These are phyloP conservation scores for Pipistrellus kuhlii DNA, from an alignment of 2,797 vertebrate species.

Conservation along the genomic window DNA sequence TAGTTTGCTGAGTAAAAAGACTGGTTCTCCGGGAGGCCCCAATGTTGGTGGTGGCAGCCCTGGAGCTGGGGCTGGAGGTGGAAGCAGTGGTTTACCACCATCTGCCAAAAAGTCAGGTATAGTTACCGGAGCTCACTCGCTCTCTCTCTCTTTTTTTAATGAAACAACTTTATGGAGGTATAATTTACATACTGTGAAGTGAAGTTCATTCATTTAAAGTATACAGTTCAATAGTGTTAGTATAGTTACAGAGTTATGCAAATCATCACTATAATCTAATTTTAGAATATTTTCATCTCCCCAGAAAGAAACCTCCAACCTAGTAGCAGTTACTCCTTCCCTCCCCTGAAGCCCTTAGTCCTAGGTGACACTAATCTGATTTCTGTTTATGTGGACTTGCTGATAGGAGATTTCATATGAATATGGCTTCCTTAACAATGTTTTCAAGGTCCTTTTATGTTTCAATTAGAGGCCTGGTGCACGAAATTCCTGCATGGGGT, in stretches of 20 bases:
- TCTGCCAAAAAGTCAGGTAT: constrained; percentile 98
- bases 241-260: not conserved
- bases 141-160: too few species aligned
- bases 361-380: not conserved
- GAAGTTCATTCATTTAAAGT: not conserved
- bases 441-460: not conserved
- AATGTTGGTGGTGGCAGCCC: constrained; percentile 89
- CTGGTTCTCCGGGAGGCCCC: constrained; percentile 93
- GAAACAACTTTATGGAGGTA: not conserved
- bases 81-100: constrained; percentile 91
- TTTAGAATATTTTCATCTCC: constrained; percentile 31
- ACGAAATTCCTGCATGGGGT: too few species aligned
- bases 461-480: too few species aligned
- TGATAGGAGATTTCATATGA: not conserved
- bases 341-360: not conserved
- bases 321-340: not conserved
- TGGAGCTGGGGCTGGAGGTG: constrained; percentile 89
- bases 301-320: not conserved
- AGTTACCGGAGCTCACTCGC: not conserved
- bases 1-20: constrained; percentile 98
- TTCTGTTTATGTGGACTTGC: not conserved
- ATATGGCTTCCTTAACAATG: not conserved
- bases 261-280: not conserved
- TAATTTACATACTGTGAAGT: not conserved
- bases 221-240: not conserved